These are phyloP conservation scores for Lithophane semibrunnea DNA, from an alignment of 2,888 invertebrate genomes.

Conservation along the genomic window DNA sequence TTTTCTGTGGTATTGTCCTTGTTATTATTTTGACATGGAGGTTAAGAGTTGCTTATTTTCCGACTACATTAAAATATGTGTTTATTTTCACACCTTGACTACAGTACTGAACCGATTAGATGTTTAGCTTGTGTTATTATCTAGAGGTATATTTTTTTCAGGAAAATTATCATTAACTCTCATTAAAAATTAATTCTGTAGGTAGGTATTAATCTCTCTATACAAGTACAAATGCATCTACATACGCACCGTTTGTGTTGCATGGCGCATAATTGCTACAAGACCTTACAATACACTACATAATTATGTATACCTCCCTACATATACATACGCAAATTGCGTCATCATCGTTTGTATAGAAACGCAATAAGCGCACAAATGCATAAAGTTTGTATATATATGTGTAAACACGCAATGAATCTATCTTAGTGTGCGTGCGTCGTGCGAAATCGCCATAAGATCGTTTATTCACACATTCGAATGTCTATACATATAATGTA, in stretches of 20 bases:
- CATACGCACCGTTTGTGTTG: constrained; percentile 11
- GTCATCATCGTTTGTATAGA: constrained; percentile 45
- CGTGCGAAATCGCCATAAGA: constrained; percentile 21
- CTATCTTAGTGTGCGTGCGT: constrained; percentile 17
- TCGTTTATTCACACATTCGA: constrained; percentile 19
- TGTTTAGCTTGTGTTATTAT: not conserved
- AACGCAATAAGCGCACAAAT: constrained; percentile 34
- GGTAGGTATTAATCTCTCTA: not conserved
- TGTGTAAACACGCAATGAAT: constrained; percentile 5
- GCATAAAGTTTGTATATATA: not conserved
- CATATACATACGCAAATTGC: constrained; percentile 15
- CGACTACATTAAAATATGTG: not conserved
- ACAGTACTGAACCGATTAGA: not conserved
- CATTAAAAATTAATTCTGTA: not conserved
- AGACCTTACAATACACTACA: constrained; percentile 22
- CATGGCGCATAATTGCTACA: constrained; percentile 44
- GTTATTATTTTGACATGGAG: constrained; percentile 6
- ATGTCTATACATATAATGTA: constrained; percentile 4
- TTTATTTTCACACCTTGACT: not conserved
- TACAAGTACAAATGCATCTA: constrained; percentile 23
- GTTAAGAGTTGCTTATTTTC: not conserved
- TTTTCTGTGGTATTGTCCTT: constrained; percentile 6
- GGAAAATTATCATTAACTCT: not conserved
- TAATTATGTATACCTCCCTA: not conserved
- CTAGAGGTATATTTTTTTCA: too few species aligned